Conservation (phyloP, 1,140 invertebrate species). For the Polyergus mexicanus region DNA sequence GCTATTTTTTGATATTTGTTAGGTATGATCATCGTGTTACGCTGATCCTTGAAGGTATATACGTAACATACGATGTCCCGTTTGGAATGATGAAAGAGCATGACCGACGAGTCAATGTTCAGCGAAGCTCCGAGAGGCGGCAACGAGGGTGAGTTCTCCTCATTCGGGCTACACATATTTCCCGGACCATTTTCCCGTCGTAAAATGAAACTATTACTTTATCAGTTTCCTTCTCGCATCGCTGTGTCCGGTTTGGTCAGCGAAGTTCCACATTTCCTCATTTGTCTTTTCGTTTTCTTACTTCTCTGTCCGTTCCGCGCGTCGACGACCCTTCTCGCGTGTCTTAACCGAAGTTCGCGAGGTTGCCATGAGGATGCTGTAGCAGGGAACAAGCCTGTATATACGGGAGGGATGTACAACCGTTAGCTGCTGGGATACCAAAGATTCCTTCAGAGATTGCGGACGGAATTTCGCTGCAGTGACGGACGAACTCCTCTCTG, state of each 20-base stretch:
- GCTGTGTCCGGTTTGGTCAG: constrained; percentile 3
- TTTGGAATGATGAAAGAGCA: constrained; percentile 47
- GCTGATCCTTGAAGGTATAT: background rate
- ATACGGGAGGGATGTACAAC: constrained; percentile 61
- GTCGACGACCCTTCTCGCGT: constrained; percentile 51
- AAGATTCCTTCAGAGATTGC: constrained; percentile 85
- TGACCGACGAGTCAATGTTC: background rate
- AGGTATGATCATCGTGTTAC: constrained; percentile 18
- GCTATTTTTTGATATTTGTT: background rate
- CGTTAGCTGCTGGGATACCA: constrained; percentile 80
- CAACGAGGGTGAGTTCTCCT: constrained; percentile 28
- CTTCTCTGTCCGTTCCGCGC: constrained; percentile 45
- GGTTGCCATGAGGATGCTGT: constrained; percentile 46
- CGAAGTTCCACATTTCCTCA: constrained; percentile 43
- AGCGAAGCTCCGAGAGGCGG: background rate
- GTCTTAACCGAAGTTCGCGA: constrained; percentile 68
- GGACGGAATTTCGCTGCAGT: constrained; percentile 83
- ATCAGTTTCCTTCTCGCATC: constrained; percentile 62
- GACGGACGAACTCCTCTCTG: constrained; percentile 81
- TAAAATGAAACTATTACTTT: constrained; percentile 77
- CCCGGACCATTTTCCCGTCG: constrained; percentile 63
- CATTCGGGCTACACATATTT: constrained; percentile 47
- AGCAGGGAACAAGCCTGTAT: constrained; percentile 65
- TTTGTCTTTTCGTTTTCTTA: constrained; percentile 54
- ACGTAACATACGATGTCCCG: constrained; percentile 3